phyloP scores from a whole-genome alignment of 2,888 invertebrate species.

The Cephalotes varians region DNA sequence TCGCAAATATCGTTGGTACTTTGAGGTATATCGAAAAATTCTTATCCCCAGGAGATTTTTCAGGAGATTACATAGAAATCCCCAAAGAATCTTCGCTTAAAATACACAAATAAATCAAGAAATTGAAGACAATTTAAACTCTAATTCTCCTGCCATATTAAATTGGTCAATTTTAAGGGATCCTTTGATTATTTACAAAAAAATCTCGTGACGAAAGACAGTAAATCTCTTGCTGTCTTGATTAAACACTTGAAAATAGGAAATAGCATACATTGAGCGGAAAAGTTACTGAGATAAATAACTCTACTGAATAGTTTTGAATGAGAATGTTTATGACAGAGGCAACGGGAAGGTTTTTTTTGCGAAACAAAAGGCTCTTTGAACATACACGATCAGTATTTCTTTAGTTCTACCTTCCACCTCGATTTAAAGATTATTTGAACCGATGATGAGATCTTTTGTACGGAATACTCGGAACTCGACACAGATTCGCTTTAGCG shows the following conservation, averaged over 20 bases:
- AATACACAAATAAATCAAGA: not conserved
- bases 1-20: not conserved
- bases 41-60: not conserved
- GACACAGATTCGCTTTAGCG: not conserved
- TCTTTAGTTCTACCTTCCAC: not conserved
- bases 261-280: not conserved
- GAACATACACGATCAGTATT: not conserved
- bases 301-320: not conserved
- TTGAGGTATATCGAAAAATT: not conserved
- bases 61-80: not conserved
- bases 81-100: not conserved
- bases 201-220: not conserved
- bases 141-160: not conserved
- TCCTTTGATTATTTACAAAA: not conserved
- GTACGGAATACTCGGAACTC: not conserved
- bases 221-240: not conserved
- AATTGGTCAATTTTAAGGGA: not conserved
- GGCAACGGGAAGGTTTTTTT: not conserved
- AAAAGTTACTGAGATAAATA: not conserved
- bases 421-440: not conserved
- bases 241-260: not conserved
- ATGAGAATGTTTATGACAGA: conserved; percentile 10
- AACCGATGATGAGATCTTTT: conserved; percentile 23
- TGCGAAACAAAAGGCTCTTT: not conserved
- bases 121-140: not conserved